Evolutionary conservation across 2,113 vertebrate species (phyloP).

Genomic region (Prolemur simus): DNA sequence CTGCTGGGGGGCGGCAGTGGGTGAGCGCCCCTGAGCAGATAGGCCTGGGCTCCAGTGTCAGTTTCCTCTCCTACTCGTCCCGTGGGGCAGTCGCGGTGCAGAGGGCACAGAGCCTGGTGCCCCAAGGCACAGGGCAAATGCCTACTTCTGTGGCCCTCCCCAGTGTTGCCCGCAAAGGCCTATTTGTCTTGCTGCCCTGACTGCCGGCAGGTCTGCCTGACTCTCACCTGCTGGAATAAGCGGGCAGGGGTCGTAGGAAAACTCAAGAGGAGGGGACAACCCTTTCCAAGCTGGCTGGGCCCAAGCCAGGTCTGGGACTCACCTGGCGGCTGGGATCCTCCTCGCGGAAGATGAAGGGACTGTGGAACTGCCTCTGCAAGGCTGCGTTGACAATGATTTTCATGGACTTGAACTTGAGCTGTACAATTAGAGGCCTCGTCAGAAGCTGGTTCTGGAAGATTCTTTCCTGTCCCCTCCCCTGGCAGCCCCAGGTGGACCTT

Average conservation of each 20-base stretch:
- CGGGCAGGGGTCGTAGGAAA: background rate
- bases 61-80: background rate
- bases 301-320: conserved; percentile 9
- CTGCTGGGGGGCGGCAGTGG: background rate
- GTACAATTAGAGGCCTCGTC: background rate
- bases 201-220: background rate
- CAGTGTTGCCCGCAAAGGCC: too few species aligned
- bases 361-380: conserved; percentile 85
- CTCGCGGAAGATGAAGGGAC: conserved; percentile 85
- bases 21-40: rapidly evolving
- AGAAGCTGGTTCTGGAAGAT: background rate
- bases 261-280: background rate
- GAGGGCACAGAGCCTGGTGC: background rate
- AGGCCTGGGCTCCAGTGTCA: background rate
- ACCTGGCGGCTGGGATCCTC: conserved; percentile 88
- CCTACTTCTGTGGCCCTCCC: background rate
- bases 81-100: background rate
- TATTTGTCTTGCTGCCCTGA: background rate
- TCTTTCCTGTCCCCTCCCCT: background rate
- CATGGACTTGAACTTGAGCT: conserved; percentile 87
- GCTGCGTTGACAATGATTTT: conserved; percentile 74
- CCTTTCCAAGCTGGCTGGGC: background rate
- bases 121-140: background rate
- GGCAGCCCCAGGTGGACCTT: background rate
- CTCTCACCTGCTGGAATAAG: background rate